Percentiles rank a stretch among this genome's conserved stretches.
phyloP scores from a whole-genome alignment of 2,797 vertebrate species.

The Semotilus atromaculatus region DNA sequence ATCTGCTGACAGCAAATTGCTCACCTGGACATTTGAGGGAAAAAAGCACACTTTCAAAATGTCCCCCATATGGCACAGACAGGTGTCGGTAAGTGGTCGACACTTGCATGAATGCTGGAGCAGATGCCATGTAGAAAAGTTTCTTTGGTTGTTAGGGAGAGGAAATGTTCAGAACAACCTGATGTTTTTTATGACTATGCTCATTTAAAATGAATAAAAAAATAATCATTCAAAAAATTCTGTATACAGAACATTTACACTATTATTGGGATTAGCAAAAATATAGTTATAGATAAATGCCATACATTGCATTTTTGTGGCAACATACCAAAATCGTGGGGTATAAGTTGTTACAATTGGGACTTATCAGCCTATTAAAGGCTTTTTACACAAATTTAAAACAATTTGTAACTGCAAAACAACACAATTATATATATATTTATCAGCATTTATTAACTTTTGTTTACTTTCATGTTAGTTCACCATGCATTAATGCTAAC shows the following conservation, averaged over 20 bases:
- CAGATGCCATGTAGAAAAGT: constrained; percentile 16
- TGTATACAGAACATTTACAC: background rate
- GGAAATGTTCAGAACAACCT: background rate
- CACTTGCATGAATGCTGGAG: constrained; percentile 16
- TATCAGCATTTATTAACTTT: too few species aligned
- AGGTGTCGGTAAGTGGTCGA: constrained; percentile 42
- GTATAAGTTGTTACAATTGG: too few species aligned
- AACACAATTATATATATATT: too few species aligned
- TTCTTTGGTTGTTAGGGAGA: background rate
- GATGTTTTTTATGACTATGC: background rate
- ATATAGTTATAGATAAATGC: too few species aligned
- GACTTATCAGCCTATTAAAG: too few species aligned
- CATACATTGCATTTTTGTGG: too few species aligned
- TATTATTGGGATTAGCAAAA: background rate
- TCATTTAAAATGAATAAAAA: background rate
- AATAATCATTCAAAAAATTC: background rate
- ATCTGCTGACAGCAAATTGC: constrained; percentile 57
- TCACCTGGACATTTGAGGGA: constrained; percentile 53
- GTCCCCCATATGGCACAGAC: constrained; percentile 50
- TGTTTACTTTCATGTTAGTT: too few species aligned
- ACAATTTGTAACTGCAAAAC: too few species aligned
- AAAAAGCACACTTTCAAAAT: constrained; percentile 45
- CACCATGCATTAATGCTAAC: too few species aligned
- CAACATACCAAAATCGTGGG: too few species aligned
- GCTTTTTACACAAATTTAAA: too few species aligned